A percentile compares a stretch with the other conserved stretches of the same genome.
phyloP scores from a whole-genome alignment of 2,113 vertebrate species.

The Odontesthes bonariensis region DNA sequence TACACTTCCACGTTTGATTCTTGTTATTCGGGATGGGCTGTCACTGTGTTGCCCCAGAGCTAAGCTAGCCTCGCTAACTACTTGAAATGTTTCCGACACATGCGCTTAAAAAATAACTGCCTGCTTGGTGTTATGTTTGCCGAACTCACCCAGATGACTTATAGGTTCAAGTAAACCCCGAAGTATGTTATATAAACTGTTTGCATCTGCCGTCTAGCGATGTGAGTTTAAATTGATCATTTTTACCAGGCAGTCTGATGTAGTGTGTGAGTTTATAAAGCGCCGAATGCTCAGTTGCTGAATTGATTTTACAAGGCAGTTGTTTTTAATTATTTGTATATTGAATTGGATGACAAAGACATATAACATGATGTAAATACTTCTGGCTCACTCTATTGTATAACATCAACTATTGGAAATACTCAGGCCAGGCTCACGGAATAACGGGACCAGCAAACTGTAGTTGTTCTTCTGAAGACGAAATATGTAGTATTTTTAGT shows the following conservation, averaged over 20 bases:
- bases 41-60: neutral
- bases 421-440: conserved; percentile 4
- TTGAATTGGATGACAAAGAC: neutral
- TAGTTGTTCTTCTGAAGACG: too few species aligned
- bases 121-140: neutral
- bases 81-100: neutral
- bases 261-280: neutral
- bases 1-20: too few species aligned
- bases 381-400: too few species aligned
- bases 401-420: neutral
- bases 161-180: rapidly evolving
- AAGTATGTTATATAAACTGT: rapidly evolving
- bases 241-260: conserved; percentile 27
- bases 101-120: neutral
- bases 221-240: neutral
- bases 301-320: neutral
- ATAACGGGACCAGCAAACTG: too few species aligned
- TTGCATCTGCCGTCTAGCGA: neutral
- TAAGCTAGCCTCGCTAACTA: conserved; percentile 21
- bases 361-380: neutral
- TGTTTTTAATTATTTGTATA: neutral
- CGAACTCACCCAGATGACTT: conserved; percentile 17
- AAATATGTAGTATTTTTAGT: too few species aligned
- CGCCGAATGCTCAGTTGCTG: neutral
- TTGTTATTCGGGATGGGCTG: neutral